These are phyloP conservation scores for Anser cygnoides DNA, from an alignment of 2,113 vertebrate species.

Conservation along the genomic window DNA sequence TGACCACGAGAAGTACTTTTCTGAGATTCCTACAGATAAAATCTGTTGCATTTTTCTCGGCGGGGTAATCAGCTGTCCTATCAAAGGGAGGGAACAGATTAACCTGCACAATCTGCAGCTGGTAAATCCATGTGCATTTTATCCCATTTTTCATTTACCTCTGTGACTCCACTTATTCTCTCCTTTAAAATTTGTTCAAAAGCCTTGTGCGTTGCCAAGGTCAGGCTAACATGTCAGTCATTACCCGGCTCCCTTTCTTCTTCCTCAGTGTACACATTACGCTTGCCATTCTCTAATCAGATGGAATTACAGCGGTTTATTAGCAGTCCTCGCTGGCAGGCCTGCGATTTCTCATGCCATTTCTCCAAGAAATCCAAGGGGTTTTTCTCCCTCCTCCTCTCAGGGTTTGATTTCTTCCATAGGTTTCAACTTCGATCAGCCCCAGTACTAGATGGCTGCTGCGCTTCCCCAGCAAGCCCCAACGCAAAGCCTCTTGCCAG, in stretches of 20 bases:
- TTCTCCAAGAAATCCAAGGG: conserved; percentile 43
- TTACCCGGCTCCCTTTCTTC: conserved; percentile 61
- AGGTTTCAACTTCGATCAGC: background rate
- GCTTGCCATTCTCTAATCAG: conserved; percentile 60
- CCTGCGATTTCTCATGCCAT: conserved; percentile 11
- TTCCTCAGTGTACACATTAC: background rate
- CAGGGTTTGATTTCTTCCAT: background rate
- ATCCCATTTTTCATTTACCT: conserved; percentile 55
- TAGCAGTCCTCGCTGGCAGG: conserved; percentile 42
- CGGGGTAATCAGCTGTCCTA: conserved; percentile 26
- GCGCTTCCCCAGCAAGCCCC: background rate
- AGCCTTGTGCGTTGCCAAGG: conserved; percentile 36
- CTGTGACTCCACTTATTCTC: background rate
- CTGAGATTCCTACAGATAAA: background rate
- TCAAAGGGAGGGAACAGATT: conserved; percentile 42
- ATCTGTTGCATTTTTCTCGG: conserved; percentile 15
- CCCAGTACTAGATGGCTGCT: background rate
- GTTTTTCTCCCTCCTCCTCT: background rate
- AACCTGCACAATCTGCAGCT: conserved; percentile 38
- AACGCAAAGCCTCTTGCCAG: background rate
- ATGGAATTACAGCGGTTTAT: conserved; percentile 59
- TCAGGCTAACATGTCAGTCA: conserved; percentile 60
- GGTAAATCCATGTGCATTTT: conserved; percentile 31
- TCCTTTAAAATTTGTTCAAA: conserved; percentile 63
- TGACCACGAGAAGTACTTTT: background rate